Percentiles rank a stretch among this genome's conserved stretches.
Evolutionary conservation across 2,888 invertebrate species (phyloP).

Genomic region (Pollenia labialis): DNA sequence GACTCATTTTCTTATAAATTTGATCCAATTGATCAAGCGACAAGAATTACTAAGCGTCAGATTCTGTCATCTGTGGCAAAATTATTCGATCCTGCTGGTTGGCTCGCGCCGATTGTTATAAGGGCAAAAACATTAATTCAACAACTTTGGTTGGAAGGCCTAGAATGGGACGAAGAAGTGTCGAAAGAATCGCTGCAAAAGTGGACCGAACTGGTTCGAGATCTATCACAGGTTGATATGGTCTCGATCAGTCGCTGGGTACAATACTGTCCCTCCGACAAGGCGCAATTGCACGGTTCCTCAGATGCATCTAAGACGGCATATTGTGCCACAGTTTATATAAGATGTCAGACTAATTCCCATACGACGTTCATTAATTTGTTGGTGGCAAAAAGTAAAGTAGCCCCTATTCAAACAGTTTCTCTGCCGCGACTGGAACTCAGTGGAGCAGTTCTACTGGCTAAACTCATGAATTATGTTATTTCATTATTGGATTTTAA

Average conservation of each 20-base stretch:
- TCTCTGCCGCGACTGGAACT: too few species aligned
- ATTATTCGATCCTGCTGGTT: neutral
- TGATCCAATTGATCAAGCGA: neutral
- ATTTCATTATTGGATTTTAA: neutral
- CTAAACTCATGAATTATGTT: slow-evolving; percentile 1
- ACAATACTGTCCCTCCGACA: neutral
- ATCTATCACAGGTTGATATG: neutral
- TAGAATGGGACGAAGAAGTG: slow-evolving; percentile 4
- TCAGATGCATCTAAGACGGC: neutral
- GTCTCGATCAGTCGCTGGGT: neutral
- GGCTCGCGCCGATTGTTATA: too few species aligned
- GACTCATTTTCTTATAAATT: neutral
- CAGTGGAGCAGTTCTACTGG: too few species aligned
- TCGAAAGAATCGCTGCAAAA: neutral
- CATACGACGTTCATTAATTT: neutral
- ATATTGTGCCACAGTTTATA: too few species aligned
- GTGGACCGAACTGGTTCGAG: neutral
- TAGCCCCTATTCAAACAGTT: neutral
- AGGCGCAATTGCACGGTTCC: neutral
- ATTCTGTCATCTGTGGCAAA: slow-evolving; percentile 9
- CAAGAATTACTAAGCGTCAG: neutral
- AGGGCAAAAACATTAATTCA: too few species aligned
- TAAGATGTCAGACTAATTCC: neutral
- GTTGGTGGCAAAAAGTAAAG: slow-evolving; percentile 16
- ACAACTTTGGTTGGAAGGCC: neutral